A percentile compares a stretch with the other conserved stretches of the same genome.
Evolutionary conservation across 2,113 vertebrate genomes (phyloP).

Genomic region (Platanista minor): DNA sequence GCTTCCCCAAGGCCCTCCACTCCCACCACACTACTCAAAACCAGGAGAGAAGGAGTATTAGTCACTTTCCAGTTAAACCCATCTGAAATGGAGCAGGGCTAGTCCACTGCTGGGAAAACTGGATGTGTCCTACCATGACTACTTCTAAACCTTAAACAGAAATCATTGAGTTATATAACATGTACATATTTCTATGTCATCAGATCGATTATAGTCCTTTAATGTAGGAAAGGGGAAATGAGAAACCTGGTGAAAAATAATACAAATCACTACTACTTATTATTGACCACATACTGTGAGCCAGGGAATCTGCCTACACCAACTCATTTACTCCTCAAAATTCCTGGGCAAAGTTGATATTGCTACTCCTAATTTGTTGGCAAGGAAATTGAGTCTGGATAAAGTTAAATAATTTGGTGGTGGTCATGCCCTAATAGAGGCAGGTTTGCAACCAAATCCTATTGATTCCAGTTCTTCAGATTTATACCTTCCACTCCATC

Average conservation of each 20-base stretch:
- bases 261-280: not conserved
- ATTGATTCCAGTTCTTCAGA: not conserved
- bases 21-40: not conserved
- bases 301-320: not conserved
- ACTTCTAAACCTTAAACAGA: not conserved
- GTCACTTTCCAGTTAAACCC: not conserved
- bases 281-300: not conserved
- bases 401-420: not conserved
- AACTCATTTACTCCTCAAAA: not conserved
- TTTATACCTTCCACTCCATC: not conserved
- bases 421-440: not conserved
- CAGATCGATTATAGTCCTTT: not conserved
- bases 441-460: not conserved
- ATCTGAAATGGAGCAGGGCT: not conserved
- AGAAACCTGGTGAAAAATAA: constrained; percentile 2
- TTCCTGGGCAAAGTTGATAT: not conserved
- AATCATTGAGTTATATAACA: not conserved
- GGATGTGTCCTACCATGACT: not conserved
- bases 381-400: not conserved
- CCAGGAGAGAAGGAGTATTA: not conserved
- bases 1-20: not conserved
- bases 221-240: not conserved
- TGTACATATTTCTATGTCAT: not conserved
- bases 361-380: not conserved
- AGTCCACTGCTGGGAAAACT: not conserved